Evolutionary conservation across 2,797 vertebrate species (phyloP).

Genomic region (Tolypeutes matacus): DNA sequence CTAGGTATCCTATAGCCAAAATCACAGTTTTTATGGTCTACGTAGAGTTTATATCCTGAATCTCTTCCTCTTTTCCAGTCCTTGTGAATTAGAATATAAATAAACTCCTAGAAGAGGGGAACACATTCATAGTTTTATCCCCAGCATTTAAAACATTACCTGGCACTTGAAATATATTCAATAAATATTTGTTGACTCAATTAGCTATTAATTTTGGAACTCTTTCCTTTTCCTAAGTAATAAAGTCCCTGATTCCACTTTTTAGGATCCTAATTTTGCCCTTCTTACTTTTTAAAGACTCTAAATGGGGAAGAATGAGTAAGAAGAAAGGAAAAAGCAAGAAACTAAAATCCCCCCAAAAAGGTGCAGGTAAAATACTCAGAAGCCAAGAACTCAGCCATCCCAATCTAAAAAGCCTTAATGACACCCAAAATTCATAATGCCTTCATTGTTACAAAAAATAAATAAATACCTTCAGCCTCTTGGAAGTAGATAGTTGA

Average conservation of each 20-base stretch:
- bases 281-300: background rate
- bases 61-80: background rate
- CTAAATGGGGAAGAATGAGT: background rate
- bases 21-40: fast-evolving
- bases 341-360: background rate
- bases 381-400: no score
- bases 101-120: background rate
- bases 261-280: background rate
- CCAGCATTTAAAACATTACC: background rate
- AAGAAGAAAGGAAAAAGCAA: background rate
- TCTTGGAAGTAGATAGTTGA: background rate
- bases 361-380: background rate
- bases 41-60: background rate
- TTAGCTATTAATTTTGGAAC: background rate
- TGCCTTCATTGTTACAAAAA: background rate
- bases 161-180: fast-evolving
- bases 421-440: background rate
- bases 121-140: no score
- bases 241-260: background rate
- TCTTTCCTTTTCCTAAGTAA: background rate
- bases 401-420: no score
- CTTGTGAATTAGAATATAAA: background rate
- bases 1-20: background rate
- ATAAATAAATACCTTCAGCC: background rate
- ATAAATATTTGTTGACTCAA: background rate